phyloP scores from a whole-genome alignment of 2,113 vertebrate species.

The Petromus typicus region DNA sequence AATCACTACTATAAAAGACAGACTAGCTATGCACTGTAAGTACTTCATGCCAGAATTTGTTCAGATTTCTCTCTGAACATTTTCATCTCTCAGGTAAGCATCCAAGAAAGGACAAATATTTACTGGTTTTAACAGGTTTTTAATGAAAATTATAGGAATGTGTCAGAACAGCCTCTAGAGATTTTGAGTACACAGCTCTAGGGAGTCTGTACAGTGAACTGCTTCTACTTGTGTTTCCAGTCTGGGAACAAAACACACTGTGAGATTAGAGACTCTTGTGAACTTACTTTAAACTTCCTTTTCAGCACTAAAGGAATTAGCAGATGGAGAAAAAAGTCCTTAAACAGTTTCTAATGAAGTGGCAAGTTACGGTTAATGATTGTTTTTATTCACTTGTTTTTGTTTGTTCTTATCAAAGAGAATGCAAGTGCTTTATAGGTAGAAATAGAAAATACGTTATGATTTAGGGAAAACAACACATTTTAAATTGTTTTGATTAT shows the following conservation, averaged over 20 bases:
- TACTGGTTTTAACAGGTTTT: constrained; percentile 31
- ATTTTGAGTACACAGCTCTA: constrained; percentile 5
- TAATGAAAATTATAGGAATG: constrained; percentile 34
- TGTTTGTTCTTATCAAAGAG: constrained; percentile 42
- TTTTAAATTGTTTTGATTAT: constrained; percentile 30
- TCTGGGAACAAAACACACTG: constrained; percentile 40
- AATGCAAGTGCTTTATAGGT: neutral
- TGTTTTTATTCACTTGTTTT: constrained; percentile 59
- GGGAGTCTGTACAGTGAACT: constrained; percentile 21
- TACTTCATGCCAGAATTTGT: constrained; percentile 15
- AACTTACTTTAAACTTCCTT: constrained; percentile 67
- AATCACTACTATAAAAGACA: constrained; percentile 39
- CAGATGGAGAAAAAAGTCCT: neutral
- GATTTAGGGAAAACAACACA: constrained; percentile 38
- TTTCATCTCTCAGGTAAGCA: constrained; percentile 63
- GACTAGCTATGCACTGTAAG: neutral
- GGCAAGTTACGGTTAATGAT: neutral
- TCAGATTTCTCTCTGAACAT: constrained; percentile 35
- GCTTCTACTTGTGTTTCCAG: constrained; percentile 38
- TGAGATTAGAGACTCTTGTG: constrained; percentile 49
- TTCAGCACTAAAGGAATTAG: constrained; percentile 36
- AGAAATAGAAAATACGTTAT: constrained; percentile 42
- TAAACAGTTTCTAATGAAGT: constrained; percentile 42
- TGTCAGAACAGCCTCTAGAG: constrained; percentile 34
- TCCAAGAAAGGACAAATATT: neutral